phyloP scores from a whole-genome alignment of 2,113 vertebrate species.

The Gallinago jamesoni region DNA sequence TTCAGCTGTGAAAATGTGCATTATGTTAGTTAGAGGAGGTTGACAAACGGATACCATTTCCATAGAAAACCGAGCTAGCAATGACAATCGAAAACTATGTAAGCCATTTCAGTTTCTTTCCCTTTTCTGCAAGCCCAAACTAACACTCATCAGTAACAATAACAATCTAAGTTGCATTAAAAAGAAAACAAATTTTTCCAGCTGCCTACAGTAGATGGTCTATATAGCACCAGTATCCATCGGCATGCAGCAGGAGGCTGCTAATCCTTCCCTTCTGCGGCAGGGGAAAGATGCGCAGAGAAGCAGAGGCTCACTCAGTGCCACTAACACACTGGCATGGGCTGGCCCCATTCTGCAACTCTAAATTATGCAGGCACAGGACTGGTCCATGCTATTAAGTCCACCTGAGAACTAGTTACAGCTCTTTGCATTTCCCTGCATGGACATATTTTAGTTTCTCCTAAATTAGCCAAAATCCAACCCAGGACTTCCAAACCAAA shows the following conservation, averaged over 20 bases:
- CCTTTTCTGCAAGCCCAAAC: neutral
- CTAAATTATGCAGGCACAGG: accelerated
- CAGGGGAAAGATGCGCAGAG: neutral
- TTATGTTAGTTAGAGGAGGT: neutral
- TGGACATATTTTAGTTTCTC: neutral
- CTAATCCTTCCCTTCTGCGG: neutral
- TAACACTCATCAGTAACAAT: neutral
- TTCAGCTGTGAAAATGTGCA: neutral
- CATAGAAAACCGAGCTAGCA: neutral
- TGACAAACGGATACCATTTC: neutral
- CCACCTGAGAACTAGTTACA: neutral
- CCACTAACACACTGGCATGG: accelerated
- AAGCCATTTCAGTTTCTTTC: neutral
- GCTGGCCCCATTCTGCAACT: neutral
- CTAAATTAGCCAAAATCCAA: neutral
- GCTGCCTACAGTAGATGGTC: neutral
- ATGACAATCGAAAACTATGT: accelerated
- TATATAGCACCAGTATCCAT: neutral
- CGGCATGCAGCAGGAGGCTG: neutral
- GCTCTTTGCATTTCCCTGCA: neutral
- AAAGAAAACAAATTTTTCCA: neutral
- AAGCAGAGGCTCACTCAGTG: neutral
- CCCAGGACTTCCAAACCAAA: neutral
- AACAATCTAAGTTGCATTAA: neutral
- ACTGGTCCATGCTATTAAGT: neutral